Evolutionary conservation across 2,888 invertebrate species (phyloP).

Genomic region (Eutolmus rufibarbis): DNA sequence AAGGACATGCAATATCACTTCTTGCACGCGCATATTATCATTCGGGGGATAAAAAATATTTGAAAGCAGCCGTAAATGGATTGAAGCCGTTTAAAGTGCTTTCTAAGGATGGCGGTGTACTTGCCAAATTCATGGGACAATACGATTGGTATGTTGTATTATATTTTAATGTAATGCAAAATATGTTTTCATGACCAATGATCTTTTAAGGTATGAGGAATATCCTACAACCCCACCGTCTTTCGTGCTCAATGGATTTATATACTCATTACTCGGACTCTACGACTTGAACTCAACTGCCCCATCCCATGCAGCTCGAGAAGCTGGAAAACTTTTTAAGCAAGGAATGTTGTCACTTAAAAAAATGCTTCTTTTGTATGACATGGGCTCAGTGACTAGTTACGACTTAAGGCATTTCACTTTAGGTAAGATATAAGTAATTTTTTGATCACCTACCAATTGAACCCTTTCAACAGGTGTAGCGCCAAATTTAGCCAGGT

Average conservation of each 20-base stretch:
- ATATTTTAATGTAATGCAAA: background rate
- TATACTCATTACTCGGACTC: constrained; percentile 93
- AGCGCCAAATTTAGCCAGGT: constrained; percentile 93
- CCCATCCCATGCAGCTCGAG: constrained; percentile 72
- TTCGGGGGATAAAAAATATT: constrained; percentile 78
- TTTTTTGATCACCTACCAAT: background rate
- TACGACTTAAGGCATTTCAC: constrained; percentile 96
- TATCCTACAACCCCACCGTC: constrained; percentile 95
- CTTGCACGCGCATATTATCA: constrained; percentile 88
- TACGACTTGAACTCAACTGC: constrained; percentile 91
- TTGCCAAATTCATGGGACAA: constrained; percentile 84
- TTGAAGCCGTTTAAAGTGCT: constrained; percentile 79
- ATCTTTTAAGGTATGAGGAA: constrained; percentile 84
- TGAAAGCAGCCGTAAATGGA: constrained; percentile 82
- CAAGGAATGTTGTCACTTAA: constrained; percentile 89
- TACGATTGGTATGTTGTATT: constrained; percentile 77
- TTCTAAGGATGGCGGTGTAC: constrained; percentile 80
- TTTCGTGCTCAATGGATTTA: constrained; percentile 98
- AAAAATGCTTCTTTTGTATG: constrained; percentile 86
- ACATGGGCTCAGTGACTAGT: constrained; percentile 93
- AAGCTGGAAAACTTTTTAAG: constrained; percentile 79
- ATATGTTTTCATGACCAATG: background rate
- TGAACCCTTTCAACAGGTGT: constrained; percentile 60
- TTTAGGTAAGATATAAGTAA: constrained; percentile 64
- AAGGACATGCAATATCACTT: constrained; percentile 96